Evolutionary conservation across 2,113 vertebrate genomes (phyloP), one percentile per base, ranked within the genome.

Genomic region (Microcebus ravelobensis): DNA sequence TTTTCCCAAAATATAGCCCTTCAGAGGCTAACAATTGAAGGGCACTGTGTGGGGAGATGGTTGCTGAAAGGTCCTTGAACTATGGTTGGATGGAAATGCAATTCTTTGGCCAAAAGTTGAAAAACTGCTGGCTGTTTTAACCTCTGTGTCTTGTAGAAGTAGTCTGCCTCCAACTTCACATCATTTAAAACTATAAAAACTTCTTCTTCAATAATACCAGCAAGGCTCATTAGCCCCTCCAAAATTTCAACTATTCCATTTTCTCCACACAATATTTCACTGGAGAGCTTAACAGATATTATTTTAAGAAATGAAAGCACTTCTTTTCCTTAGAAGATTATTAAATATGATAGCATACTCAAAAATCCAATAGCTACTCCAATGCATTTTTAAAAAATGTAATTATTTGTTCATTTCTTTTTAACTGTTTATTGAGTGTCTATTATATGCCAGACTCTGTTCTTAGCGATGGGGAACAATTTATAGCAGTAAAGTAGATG

Each of bases 161-260:
- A 74, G 61, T 96, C 63, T 96, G 97, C 45, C 6, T 88, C 74
- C 85, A 95, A 96, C 59, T 67, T 3, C 23, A 92, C 45, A 89
- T 87, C 77, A 92, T 95, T 92, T 93, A 85, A 91, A 97, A 96
- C 85, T 82, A 63, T 90, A 76, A 96, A 95, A 96, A 39, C 83
- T 96, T 96, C 86, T 95, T 89, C 67, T 95, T 90, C 71, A 85
- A 42, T 93, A 96, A 87, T 27, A 98, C 48, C 82, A 77, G 94
- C 55, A 93, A 97, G 96, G 97, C 96, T 98, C 97, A 98, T 97
- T 97, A 98, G 34, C 23, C 31, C 93, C 83, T 97, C 74, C 85
- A 77, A 89, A 74, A 96, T 10, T 59, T 94, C 94, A 80, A 67
- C 87, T 94, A 59, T 87, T 97, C 77, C 50, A 86, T 96, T 98